These are phyloP conservation scores for Nannoperca obscura DNA, from an alignment of 2,797 vertebrate genomes.

Conservation along the genomic window DNA sequence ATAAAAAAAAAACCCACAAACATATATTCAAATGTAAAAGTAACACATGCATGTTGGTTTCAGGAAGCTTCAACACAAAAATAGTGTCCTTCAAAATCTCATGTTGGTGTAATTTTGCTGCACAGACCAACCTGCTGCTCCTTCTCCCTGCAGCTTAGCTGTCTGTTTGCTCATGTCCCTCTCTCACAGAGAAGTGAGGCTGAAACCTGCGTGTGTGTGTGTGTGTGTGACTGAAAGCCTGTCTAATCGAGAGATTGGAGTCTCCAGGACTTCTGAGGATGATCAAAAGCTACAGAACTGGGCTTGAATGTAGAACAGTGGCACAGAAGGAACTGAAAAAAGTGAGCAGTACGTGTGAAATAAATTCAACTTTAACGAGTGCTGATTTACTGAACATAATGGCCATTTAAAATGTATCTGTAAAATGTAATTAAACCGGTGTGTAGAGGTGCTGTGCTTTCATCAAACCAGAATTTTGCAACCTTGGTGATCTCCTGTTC, in stretches of 20 bases:
- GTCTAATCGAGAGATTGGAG: constrained; percentile 34
- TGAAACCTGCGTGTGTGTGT: constrained; percentile 38
- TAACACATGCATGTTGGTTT: neutral
- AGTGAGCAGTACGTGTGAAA: neutral
- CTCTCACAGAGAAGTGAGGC: constrained; percentile 44
- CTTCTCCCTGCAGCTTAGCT: constrained; percentile 41
- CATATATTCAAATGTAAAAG: neutral
- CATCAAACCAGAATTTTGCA: neutral
- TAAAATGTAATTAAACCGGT: neutral
- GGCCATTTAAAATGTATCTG: neutral
- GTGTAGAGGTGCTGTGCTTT: neutral
- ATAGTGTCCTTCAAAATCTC: neutral
- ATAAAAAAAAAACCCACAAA: neutral
- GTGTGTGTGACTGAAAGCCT: constrained; percentile 10
- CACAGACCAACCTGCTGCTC: constrained; percentile 9
- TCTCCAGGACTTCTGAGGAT: constrained; percentile 51
- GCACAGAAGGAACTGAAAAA: neutral
- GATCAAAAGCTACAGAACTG: constrained; percentile 64
- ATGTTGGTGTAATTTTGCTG: constrained; percentile 2
- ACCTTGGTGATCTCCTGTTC: neutral
- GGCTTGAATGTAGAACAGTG: constrained; percentile 23
- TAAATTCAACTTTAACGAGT: neutral
- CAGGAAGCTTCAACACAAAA: neutral
- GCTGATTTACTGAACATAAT: neutral
- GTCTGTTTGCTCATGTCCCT: constrained; percentile 47